phyloP scores from a whole-genome alignment of 2,888 invertebrate species.

The Dryococelus australis region DNA sequence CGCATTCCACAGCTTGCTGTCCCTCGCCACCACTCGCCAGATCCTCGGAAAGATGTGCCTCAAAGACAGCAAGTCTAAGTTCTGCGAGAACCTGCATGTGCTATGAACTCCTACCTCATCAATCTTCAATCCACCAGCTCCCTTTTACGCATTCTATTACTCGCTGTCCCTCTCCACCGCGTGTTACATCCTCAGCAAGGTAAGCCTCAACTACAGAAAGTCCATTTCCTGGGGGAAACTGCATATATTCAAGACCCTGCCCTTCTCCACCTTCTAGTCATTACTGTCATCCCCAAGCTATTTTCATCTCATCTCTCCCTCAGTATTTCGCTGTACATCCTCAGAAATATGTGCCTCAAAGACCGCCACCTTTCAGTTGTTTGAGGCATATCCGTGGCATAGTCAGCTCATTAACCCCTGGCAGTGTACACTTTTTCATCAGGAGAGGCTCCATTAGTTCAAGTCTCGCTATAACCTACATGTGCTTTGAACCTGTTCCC shows the following conservation, averaged over 20 bases:
- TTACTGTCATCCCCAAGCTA: no score
- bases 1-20: constrained; percentile 83
- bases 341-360: constrained; percentile 85
- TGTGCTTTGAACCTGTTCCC: constrained; percentile 70
- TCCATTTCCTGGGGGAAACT: constrained; percentile 76
- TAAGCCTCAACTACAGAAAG: constrained; percentile 80
- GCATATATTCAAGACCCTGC: no score
- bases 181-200: constrained; percentile 82
- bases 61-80: constrained; percentile 84
- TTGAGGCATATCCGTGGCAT: no score
- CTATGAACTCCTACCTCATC: constrained; percentile 78
- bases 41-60: constrained; percentile 80
- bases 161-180: constrained; percentile 78
- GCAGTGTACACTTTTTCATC: no score
- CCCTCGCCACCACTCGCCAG: constrained; percentile 88
- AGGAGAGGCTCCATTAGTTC: constrained; percentile 61
- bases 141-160: constrained; percentile 73
- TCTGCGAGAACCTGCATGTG: constrained; percentile 91
- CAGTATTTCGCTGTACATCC: constrained; percentile 80
- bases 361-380: constrained; percentile 63
- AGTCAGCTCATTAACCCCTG: no score
- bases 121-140: constrained; percentile 81
- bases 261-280: no score
- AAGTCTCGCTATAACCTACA: constrained; percentile 93
- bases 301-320: constrained; percentile 70